Evolutionary conservation across 1,140 invertebrate genomes (phyloP), one percentile per base, ranked within the genome.

Genomic region (Drosophila orena): DNA sequence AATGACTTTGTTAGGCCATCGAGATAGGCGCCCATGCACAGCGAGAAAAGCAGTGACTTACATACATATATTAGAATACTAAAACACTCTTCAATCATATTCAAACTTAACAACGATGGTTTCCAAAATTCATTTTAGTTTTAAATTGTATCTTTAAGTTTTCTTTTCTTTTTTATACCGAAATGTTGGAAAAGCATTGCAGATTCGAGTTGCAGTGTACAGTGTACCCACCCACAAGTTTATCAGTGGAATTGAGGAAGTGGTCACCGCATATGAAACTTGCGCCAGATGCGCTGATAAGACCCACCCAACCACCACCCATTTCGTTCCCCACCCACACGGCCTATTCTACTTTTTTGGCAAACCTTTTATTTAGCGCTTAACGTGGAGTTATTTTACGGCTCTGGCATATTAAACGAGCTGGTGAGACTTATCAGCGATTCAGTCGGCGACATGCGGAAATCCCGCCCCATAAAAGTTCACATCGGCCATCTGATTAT

Each of bases 241-340:
- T 86, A 88, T 86, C 83, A 88, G 81, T 62, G 79, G 57, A 66
- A 86, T 85, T 88, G 71, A 88, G 81, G 81, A 85, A 85, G 79
- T 81, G 81, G 61, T 71, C 40, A 71, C 54, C 55, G 49, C 58
- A 58, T 50, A 69, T 73, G 53, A 46, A 81, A 66, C 79, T 79
- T 50, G 66, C 49, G 62, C 78, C 81, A 77, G 77, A 84, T 81
- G 75, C 57, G 49, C 61, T 68, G 81, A 86, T 85, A 85, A 78
- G 43, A 55, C 30, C 72, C 42, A 35, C 40, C 38, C 56, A 50
- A 12, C 24, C 55, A 42, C 17, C 44, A 27, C 42, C 50, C 34
- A 47, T 12, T 47, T 47, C 11, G 5, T 15, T 35, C 22, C 46
- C 15, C 17, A 56, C 43, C 54, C 56, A 20, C 30, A 14, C 17